Percentiles rank a stretch among this genome's conserved stretches.
These are phyloP conservation scores for Alcedo quadribrachys DNA, from an alignment of 2,797 vertebrate genomes.

Conservation along the genomic window DNA sequence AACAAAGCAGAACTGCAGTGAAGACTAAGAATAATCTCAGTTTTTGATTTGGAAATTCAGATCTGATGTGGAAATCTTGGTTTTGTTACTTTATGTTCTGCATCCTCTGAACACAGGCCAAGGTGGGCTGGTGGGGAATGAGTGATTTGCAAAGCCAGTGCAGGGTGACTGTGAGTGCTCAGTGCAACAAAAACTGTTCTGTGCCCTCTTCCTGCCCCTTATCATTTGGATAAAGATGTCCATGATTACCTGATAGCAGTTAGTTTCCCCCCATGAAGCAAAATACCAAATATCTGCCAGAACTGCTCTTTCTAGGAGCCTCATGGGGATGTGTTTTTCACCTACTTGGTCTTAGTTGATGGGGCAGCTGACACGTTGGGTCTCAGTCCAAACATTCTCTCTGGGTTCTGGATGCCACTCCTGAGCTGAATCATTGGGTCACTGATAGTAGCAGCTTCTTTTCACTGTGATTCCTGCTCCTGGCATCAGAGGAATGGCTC, in stretches of 20 bases:
- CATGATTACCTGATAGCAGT: neutral
- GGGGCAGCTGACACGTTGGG: neutral
- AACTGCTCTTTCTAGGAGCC: neutral
- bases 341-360: neutral
- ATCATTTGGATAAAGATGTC: neutral
- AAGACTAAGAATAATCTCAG: neutral
- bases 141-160: neutral
- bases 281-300: neutral
- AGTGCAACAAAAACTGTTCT: neutral
- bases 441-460: neutral
- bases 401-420: neutral
- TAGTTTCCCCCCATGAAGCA: neutral
- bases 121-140: neutral
- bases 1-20: neutral
- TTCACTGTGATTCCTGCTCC: neutral
- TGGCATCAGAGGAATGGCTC: neutral
- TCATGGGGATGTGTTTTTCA: neutral
- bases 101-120: neutral
- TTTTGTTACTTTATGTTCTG: neutral
- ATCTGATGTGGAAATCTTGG: neutral
- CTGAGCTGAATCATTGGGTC: neutral
- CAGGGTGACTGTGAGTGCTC: neutral
- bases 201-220: neutral
- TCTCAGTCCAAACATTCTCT: accelerated
- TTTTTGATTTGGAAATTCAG: neutral